phyloP scores from a whole-genome alignment of 2,888 invertebrate species.

The Mechanitis messenoides region DNA sequence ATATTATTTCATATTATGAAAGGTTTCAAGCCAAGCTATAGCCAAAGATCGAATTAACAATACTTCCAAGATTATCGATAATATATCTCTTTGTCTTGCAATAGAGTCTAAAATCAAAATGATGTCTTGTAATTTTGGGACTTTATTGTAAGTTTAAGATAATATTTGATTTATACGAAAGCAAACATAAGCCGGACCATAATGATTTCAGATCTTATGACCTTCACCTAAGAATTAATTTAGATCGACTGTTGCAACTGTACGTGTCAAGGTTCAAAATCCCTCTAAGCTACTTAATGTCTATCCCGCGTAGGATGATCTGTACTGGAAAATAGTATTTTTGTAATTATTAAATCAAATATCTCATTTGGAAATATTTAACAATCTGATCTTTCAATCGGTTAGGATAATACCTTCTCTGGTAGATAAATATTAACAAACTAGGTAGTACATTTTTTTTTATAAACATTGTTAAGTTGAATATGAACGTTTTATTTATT shows the following conservation, averaged over 20 bases:
- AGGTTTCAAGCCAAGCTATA: constrained; percentile 42
- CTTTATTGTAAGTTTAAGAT: not conserved
- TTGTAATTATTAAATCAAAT: constrained; percentile 11
- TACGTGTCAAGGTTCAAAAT: constrained; percentile 22
- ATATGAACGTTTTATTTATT: too few relatives aligned
- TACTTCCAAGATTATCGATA: not conserved
- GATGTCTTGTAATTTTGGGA: not conserved
- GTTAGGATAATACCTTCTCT: too few relatives aligned
- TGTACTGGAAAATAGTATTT: constrained; percentile 19
- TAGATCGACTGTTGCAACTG: not conserved
- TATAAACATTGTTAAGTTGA: too few relatives aligned
- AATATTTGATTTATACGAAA: not conserved
- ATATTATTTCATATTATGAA: constrained; percentile 41
- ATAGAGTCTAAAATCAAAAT: not conserved
- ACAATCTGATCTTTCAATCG: not conserved
- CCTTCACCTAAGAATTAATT: not conserved
- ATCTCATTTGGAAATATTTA: constrained; percentile 17
- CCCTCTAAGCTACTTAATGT: constrained; percentile 47
- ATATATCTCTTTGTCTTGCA: not conserved
- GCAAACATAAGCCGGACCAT: not conserved
- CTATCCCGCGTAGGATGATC: constrained; percentile 45
- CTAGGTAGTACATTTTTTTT: too few relatives aligned
- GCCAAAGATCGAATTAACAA: constrained; percentile 55
- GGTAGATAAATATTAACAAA: too few relatives aligned
- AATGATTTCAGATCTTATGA: not conserved